Evolutionary conservation across 2,113 vertebrate species (phyloP), one percentile per base, ranked within the genome.

Genomic region (Pagrus major): DNA sequence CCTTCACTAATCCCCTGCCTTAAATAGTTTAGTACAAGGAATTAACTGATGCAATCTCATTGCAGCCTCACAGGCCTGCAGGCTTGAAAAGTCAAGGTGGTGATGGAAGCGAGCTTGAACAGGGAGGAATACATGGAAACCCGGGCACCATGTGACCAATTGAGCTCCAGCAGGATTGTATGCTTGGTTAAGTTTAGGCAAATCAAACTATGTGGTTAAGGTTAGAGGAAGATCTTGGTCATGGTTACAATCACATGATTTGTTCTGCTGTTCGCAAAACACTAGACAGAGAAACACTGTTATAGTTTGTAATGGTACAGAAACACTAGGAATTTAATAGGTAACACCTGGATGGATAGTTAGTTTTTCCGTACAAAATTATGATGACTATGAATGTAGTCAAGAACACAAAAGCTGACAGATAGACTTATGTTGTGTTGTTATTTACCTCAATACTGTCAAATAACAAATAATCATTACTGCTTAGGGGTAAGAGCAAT

Each of bases 1-100:
- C 84, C 78, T 88, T 86, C 23, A 49, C 73, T 94, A 95, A 95
- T 93, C 92, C 76, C 44, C 44, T 27, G 37, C 90, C 87, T 92
- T 93, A 93, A 94, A 94, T 94, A 92, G 92, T 92, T 90, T 82
- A 94, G 92, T 80, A 83, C 86, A 86, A 89, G 89, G 93, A 92
- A 83, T 95, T 95, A 91, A 87, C 86, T 89, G 89, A 66, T 85
- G 86, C 84, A 92, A 91, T 93, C 93, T 94, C 76, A 90, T 92
- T 94, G 70, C 76, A 87, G 90, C 79, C 83, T 84, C 73, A 92
- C 67, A 83, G 25, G 39, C 54, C 61, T 35, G 63, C 61, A 52
- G 85, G 76, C 83, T 84, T 71, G 79, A 85, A 78, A 88, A 83
- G 83, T 90, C 78, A 90, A 85, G 83, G 82, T 83, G 61, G 84